Base-by-base conservation (phyloP, 2,888 invertebrate genomes). In the Nemurella pictetii region DNA sequence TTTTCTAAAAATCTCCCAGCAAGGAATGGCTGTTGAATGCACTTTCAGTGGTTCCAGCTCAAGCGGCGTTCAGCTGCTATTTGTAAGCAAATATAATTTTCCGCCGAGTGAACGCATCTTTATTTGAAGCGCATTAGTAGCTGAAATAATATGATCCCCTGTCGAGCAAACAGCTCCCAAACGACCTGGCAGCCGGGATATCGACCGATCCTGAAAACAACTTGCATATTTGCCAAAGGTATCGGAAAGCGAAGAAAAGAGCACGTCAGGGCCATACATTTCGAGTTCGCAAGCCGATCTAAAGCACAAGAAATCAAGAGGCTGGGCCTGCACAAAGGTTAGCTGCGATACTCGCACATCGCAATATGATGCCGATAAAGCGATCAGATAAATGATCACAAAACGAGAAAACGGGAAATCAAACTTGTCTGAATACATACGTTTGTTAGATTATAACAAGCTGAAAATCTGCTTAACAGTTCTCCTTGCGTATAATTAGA, bases 201-300 rank as follows among this genome's bases (percentile, higher is more conserved):
- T 81, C 32, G 80, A 81, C 35, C 80, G 80, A 81, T 35, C 32
- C 26, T 25, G n/a, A 35, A 81, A 81, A 35, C 7, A 81, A 81
- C 35, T 81, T 81, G 4, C 30, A 80, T 30, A 81, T 81, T 36
- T 20, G 80, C 25, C 25, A 20, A 81, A 81, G 80, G 80, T 35
- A 81, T 7, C 9, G 55, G 20, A 20, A 55, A 55, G 20, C 20
- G 80, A 81, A 81, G 32, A 32, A 81, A 81, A 81, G 25, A 20
- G 32, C 80, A 32, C 35, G 35, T 35, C 32, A n/a, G n/a, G 26
- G 36, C 36, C 32, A 32, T 36, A 81, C 35, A n/a, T 29, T n/a
- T 30, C 29, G 27, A 7, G 29, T 78, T 78, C 30, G 29, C 20
- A 25, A 0, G 77, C 27, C 27, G 26, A 77, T 26, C 27, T 28